phyloP scores from a whole-genome alignment of 1,140 invertebrate genomes.

The Aphidius gifuensis region DNA sequence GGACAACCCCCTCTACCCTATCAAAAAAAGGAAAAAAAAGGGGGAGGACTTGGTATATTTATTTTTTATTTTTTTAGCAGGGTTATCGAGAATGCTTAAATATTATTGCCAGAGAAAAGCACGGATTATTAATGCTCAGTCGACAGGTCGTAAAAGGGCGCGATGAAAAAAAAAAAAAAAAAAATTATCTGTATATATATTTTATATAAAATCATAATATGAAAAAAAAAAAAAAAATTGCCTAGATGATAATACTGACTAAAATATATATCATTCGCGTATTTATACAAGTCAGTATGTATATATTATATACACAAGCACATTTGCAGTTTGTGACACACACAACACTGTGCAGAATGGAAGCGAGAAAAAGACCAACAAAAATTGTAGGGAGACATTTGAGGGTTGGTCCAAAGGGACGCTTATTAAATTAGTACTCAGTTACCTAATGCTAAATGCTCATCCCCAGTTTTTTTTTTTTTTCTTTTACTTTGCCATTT shows the following conservation, averaged over 20 bases:
- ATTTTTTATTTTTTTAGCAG: background rate
- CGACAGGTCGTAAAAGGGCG: conserved; percentile 34
- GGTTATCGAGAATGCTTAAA: conserved; percentile 26
- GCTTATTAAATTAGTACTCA: conserved; percentile 33
- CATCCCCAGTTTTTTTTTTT: conserved; percentile 4
- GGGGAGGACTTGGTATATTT: background rate
- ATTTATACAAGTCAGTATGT: conserved; percentile 6
- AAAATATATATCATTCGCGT: conserved; percentile 30
- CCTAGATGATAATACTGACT: conserved; percentile 33
- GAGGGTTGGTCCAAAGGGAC: conserved; percentile 23
- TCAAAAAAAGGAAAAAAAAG: too few species aligned
- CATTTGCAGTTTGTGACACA: conserved; percentile 28
- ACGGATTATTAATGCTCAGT: conserved; percentile 35
- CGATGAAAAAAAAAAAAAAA: conserved; percentile 17
- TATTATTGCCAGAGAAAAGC: conserved; percentile 30
- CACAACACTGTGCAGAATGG: conserved; percentile 15
- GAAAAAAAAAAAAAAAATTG: conserved; percentile 24
- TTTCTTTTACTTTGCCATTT: conserved; percentile 1
- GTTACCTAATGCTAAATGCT: conserved; percentile 25
- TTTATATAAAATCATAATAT: conserved; percentile 26
- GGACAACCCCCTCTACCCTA: too few species aligned
- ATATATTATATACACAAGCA: conserved; percentile 19
- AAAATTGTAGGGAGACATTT: conserved; percentile 17
- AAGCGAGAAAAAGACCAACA: conserved; percentile 12
- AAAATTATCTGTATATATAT: conserved; percentile 32